Evolutionary conservation across 2,797 vertebrate species (phyloP).

Genomic region (Esox masquinongy): DNA sequence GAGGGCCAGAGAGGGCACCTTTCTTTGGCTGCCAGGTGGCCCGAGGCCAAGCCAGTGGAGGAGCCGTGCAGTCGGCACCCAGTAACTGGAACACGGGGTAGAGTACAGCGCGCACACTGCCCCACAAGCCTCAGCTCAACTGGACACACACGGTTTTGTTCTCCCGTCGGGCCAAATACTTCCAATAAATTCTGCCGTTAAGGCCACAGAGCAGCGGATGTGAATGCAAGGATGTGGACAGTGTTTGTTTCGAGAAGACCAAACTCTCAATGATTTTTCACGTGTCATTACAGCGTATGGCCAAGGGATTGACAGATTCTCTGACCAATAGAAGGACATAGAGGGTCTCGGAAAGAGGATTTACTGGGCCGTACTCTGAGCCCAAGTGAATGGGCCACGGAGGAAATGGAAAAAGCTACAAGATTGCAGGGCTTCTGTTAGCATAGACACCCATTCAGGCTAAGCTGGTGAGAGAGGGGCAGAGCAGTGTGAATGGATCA

Average conservation of each 20-base stretch:
- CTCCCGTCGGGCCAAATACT: constrained; percentile 36
- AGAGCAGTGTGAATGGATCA: constrained; percentile 12
- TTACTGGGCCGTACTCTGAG: constrained; percentile 1
- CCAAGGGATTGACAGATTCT: constrained; percentile 17
- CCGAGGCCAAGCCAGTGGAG: constrained; percentile 72
- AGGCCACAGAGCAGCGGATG: constrained; percentile 9
- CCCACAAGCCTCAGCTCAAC: constrained; percentile 30
- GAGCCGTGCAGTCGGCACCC: constrained; percentile 81
- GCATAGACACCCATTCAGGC: background rate
- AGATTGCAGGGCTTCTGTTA: constrained; percentile 9
- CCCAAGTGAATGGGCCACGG: constrained; percentile 5
- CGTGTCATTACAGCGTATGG: constrained; percentile 10
- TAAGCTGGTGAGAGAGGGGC: constrained; percentile 29
- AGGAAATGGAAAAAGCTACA: background rate
- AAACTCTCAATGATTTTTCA: background rate
- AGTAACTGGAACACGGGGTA: constrained; percentile 75
- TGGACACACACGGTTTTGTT: constrained; percentile 32
- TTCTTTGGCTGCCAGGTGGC: constrained; percentile 84
- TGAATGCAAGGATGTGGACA: constrained; percentile 21
- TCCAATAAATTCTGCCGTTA: constrained; percentile 26
- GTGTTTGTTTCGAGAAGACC: constrained; percentile 18
- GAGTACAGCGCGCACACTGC: constrained; percentile 43
- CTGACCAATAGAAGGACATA: constrained; percentile 11
- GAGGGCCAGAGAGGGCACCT: constrained; percentile 81
- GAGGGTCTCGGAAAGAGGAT: background rate